Conservation (phyloP, 2,113 vertebrate species). For the Odontesthes bonariensis region DNA sequence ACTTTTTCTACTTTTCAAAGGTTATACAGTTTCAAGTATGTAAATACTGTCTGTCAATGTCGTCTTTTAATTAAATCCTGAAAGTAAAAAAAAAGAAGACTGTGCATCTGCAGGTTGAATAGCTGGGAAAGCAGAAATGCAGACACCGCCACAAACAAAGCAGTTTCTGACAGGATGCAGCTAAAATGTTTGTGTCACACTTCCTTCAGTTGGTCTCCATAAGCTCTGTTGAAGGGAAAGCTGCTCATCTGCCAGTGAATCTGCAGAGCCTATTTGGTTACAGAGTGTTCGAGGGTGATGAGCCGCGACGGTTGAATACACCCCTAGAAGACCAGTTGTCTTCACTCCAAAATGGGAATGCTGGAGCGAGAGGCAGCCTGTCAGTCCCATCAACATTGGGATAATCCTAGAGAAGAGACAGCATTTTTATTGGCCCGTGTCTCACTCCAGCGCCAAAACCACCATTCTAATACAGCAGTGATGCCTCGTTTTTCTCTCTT, state of each 20-base stretch:
- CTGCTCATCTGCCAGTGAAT: slow-evolving; percentile 25
- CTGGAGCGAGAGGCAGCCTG: slow-evolving; percentile 46
- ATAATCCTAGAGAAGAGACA: slow-evolving; percentile 63
- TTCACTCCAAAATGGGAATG: slow-evolving; percentile 53
- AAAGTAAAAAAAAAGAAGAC: neutral
- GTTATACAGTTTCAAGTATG: no score
- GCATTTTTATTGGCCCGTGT: slow-evolving; percentile 68
- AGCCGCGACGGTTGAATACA: slow-evolving; percentile 52
- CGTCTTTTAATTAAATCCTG: no score
- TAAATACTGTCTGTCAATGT: no score
- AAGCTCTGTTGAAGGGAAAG: slow-evolving; percentile 13
- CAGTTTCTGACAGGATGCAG: slow-evolving; percentile 15
- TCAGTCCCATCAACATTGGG: slow-evolving; percentile 56
- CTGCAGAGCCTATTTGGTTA: slow-evolving; percentile 49
- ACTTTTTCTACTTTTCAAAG: no score
- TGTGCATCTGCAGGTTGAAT: neutral
- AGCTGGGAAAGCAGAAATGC: neutral
- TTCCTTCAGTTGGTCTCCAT: slow-evolving; percentile 22
- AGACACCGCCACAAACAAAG: slow-evolving; percentile 19
- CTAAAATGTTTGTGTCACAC: slow-evolving; percentile 50
- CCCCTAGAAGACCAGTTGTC: slow-evolving; percentile 50
- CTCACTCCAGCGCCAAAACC: slow-evolving; percentile 38
- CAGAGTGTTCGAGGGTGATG: slow-evolving; percentile 38
- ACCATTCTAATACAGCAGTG: slow-evolving; percentile 54
- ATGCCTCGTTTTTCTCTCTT: slow-evolving; percentile 28